These are phyloP conservation scores for Pogonocichla stellata DNA, from an alignment of 2,113 vertebrate genomes.

Conservation along the genomic window DNA sequence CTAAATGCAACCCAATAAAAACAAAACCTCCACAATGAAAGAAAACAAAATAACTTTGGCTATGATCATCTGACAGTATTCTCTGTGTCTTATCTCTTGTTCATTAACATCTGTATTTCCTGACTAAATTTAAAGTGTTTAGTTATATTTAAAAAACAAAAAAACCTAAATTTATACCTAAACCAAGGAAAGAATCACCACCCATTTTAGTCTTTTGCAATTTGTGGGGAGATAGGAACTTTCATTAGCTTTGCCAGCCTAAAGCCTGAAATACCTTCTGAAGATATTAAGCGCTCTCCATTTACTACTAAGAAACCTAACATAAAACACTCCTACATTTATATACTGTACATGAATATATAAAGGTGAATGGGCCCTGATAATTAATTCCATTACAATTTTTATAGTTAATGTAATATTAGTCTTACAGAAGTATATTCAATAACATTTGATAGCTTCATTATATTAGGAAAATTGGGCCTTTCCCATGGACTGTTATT, in stretches of 20 bases:
- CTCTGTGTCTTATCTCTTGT: neutral
- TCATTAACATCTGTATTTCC: neutral
- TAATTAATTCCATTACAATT: neutral
- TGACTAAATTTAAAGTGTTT: neutral
- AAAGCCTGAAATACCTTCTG: neutral
- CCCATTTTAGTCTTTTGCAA: neutral
- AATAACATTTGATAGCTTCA: neutral
- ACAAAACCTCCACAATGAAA: neutral
- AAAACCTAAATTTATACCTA: fast-evolving
- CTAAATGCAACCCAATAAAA: neutral
- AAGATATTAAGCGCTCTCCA: neutral
- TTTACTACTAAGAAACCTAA: neutral
- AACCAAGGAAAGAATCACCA: neutral
- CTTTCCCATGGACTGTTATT: neutral
- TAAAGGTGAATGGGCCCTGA: neutral
- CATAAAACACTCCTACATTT: neutral
- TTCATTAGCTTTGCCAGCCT: neutral
- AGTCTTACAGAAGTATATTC: neutral
- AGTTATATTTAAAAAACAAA: neutral
- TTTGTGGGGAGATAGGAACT: neutral
- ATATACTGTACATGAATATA: neutral
- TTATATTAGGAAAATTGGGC: neutral
- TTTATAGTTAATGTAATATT: neutral
- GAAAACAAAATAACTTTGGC: neutral
- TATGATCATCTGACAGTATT: neutral